These are phyloP conservation scores for Cephus cinctus DNA, from an alignment of 1,140 invertebrate genomes.

Conservation along the genomic window DNA sequence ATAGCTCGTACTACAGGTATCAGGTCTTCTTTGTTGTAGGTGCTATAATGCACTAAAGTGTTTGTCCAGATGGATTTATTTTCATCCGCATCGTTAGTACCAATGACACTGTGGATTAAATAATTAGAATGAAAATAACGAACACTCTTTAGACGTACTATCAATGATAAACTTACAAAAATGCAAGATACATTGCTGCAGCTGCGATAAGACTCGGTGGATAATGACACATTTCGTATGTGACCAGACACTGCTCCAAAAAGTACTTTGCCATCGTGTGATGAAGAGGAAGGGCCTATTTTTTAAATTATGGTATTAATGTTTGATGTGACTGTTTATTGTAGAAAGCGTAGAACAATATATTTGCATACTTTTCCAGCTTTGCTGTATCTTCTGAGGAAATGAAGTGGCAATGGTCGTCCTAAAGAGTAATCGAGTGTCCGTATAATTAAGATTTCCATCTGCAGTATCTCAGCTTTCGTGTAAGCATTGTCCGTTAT, in stretches of 20 bases:
- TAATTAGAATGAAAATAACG: neutral
- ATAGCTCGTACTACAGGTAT: constrained; percentile 62
- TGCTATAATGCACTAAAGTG: constrained; percentile 64
- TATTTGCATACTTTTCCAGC: constrained; percentile 61
- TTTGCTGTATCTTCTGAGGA: constrained; percentile 81
- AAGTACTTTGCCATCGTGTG: constrained; percentile 93
- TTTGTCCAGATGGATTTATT: constrained; percentile 59
- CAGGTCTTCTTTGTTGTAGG: constrained; percentile 60
- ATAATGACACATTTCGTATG: constrained; percentile 80
- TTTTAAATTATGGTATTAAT: constrained; percentile 10
- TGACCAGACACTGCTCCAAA: constrained; percentile 80
- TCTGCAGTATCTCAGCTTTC: constrained; percentile 75
- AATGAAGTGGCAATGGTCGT: constrained; percentile 83
- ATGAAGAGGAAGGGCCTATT: constrained; percentile 60
- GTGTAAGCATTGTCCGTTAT: constrained; percentile 89
- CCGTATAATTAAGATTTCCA: constrained; percentile 80
- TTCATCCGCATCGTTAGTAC: constrained; percentile 41
- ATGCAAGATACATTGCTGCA: constrained; percentile 70
- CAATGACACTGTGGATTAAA: constrained; percentile 34
- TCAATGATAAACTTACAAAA: constrained; percentile 51
- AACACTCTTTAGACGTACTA: neutral
- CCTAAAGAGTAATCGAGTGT: constrained; percentile 80
- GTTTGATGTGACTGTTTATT: constrained; percentile 13
- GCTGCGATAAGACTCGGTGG: constrained; percentile 80
- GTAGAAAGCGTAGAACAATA: constrained; percentile 4